phyloP scores from a whole-genome alignment of 2,797 vertebrate genomes.

The Acomys russatus region DNA sequence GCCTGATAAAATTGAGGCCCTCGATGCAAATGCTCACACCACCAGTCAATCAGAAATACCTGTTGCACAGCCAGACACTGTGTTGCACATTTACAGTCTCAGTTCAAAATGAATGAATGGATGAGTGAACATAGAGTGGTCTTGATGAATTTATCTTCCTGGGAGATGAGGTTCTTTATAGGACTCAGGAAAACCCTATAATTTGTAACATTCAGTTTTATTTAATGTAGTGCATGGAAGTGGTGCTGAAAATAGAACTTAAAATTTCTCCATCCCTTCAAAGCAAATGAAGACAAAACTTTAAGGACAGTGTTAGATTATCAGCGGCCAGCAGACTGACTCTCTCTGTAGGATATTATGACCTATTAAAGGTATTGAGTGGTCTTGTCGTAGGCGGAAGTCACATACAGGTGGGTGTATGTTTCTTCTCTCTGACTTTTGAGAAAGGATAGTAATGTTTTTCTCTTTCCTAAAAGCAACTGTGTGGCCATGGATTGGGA shows the following conservation, averaged over 20 bases:
- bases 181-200: conserved; percentile 41
- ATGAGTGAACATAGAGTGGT: no score
- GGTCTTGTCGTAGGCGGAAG: not conserved
- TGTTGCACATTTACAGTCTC: not conserved
- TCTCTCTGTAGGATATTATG: conserved; percentile 48
- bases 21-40: no score
- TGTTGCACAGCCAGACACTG: not conserved
- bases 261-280: not conserved
- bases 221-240: conserved; percentile 32
- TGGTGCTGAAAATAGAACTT: conserved; percentile 45
- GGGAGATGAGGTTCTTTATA: conserved; percentile 8
- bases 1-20: not conserved
- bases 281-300: not conserved
- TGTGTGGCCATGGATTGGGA: conserved; percentile 98
- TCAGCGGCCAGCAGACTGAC: not conserved
- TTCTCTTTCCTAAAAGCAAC: conserved; percentile 84
- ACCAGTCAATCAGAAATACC: not conserved
- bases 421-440: conserved; percentile 21
- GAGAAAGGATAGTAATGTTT: conserved; percentile 59
- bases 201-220: not conserved
- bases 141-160: conserved; percentile 50
- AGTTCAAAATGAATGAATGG: not conserved
- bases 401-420: conserved; percentile 21
- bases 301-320: not conserved
- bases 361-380: conserved; percentile 29